Percentiles rank a stretch among this genome's conserved stretches.
phyloP scores from a whole-genome alignment of 2,797 vertebrate genomes.

The Allenopithecus nigroviridis region DNA sequence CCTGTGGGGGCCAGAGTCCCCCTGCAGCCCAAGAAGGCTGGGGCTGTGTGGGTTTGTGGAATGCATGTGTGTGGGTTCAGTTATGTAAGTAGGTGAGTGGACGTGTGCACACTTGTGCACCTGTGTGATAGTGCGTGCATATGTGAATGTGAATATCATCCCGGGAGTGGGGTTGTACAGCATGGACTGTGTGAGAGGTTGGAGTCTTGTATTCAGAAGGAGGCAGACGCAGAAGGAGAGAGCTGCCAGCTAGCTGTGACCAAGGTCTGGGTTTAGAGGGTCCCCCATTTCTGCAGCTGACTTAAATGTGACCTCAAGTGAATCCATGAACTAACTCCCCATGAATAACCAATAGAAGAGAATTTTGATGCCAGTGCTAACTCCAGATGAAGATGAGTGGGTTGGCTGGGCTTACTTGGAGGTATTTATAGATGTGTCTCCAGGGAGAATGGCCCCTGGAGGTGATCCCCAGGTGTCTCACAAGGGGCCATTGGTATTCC shows the following conservation, averaged over 20 bases:
- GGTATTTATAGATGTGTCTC: background rate
- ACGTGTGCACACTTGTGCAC: background rate
- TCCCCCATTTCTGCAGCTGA: background rate
- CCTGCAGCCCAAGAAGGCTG: background rate
- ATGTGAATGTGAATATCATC: background rate
- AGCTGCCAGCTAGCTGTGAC: background rate
- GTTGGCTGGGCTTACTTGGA: background rate
- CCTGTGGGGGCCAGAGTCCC: background rate
- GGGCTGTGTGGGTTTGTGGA: background rate
- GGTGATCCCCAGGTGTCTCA: background rate
- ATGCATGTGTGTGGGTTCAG: background rate
- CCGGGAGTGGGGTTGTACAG: accelerated
- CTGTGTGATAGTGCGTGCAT: background rate
- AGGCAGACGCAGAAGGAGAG: background rate
- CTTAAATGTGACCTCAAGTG: background rate
- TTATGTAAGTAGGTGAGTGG: no score
- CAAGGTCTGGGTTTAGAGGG: background rate
- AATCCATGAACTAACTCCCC: background rate
- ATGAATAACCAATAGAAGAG: background rate
- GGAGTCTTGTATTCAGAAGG: background rate
- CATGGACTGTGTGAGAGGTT: background rate
- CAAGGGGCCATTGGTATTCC: background rate
- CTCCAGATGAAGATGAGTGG: accelerated
- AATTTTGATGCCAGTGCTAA: background rate
- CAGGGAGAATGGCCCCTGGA: background rate